These are phyloP conservation scores for Stenoptilia bipunctidactyla DNA, from an alignment of 2,888 invertebrate species.

Conservation along the genomic window DNA sequence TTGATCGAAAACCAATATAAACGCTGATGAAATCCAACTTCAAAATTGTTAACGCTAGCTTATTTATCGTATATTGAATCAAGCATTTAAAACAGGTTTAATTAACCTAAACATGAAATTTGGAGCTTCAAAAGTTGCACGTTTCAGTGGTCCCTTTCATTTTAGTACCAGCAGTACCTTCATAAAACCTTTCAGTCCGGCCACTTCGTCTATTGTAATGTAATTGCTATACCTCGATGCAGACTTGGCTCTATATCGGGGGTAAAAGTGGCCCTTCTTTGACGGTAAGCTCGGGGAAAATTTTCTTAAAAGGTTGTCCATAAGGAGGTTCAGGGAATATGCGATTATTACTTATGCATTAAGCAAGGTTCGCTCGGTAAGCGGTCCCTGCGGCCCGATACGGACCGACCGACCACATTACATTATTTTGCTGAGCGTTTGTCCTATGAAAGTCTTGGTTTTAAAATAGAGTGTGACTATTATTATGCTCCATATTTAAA, in stretches of 20 bases:
- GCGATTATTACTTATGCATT: conserved; percentile 72
- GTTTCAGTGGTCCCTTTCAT: too few species aligned
- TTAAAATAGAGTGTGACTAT: too few species aligned
- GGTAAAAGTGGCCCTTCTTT: conserved; percentile 9
- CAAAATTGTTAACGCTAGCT: too few species aligned
- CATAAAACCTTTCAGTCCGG: neutral
- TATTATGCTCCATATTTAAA: too few species aligned
- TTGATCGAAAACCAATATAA: too few species aligned
- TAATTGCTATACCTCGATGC: conserved; percentile 11
- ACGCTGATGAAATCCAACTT: too few species aligned
- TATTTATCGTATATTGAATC: too few species aligned
- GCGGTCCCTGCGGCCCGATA: conserved; percentile 48
- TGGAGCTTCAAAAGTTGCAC: too few species aligned
- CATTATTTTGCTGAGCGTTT: too few species aligned
- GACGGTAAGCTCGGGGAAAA: conserved; percentile 23
- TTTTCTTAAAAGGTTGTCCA: conserved; percentile 43
- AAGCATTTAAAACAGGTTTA: too few species aligned
- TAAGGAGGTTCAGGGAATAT: conserved; percentile 29
- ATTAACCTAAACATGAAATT: too few species aligned
- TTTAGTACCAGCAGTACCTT: neutral
- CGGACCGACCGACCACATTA: conserved; percentile 28
- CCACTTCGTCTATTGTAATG: conserved; percentile 10
- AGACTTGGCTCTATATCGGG: neutral
- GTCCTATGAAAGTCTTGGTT: too few species aligned
- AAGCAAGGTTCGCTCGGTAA: conserved; percentile 51